Base-by-base conservation (phyloP, 92 coral and sea anemone genomes). In the Phenganax stokvisi region DNA sequence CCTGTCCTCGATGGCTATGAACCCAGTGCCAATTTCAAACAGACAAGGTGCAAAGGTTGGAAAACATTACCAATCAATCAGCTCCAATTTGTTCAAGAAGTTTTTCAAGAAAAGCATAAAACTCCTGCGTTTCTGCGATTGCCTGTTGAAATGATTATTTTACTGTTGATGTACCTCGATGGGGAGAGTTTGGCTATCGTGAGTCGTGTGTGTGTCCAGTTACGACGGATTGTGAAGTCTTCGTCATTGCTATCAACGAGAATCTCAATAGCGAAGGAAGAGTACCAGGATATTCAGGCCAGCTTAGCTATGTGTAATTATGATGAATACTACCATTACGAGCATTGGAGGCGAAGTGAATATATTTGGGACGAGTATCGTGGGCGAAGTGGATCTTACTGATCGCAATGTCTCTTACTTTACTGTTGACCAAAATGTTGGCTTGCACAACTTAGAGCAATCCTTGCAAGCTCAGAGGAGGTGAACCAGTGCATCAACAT, bases 31-130 rank as follows among this genome's bases (percentile, higher is more conserved):
- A 75, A 57, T 65, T 75, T 54, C 51, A 75, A 75, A 65, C 80
- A 75, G 57, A 75, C 80, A 11, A 16, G 65, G 65, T 55, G 63
- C 64, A 75, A 75, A 54, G 67, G 80, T 6, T 75, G 80, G 80
- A 56, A 75, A 56, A 6, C 80, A 16, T 56, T 75, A 27, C 80
- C 47, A 75, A 56, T 54, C 66, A 31, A 75, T 17, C 12, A 56
- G n/a, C 11, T 57, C 13, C 64, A 75, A 56, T 75, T 75, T 16
- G 9, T 75, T 25, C 51, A 57, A 51, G 63, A 56, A 30, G 80
- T 75, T 75, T 10, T 75, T 54, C 80, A 75, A 75, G 61, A 56
- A n/a, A 75, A 56, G 25, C 62, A 75, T 15, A 16, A 20, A 7
- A 30, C 25, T 10, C 80, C 80, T 55, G 8, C 51, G 57, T 15